Percentiles rank a stretch among this genome's conserved stretches.
Evolutionary conservation across 2,797 vertebrate genomes (phyloP).

Genomic region (Lacerta viridis): DNA sequence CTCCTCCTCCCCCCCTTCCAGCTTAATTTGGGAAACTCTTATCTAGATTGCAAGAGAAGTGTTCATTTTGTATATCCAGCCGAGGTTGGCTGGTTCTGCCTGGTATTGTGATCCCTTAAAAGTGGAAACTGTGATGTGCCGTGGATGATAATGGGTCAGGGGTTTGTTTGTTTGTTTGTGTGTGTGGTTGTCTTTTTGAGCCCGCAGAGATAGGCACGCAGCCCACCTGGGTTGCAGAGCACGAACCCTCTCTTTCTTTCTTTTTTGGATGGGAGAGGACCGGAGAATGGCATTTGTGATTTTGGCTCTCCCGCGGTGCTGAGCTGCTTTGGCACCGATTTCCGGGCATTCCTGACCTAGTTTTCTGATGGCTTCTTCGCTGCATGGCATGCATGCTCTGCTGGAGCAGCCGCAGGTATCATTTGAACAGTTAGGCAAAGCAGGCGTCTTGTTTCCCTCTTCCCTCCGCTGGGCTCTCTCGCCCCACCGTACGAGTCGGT

Average conservation of each 20-base stretch:
- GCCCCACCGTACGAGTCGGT: background rate
- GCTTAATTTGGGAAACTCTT: background rate
- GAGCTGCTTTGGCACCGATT: background rate
- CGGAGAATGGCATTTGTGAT: background rate
- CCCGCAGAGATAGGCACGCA: background rate
- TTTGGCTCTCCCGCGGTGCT: background rate
- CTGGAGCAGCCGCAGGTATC: conserved; percentile 30
- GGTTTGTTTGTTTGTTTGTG: rapidly evolving
- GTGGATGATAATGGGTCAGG: background rate
- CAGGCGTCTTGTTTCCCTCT: background rate
- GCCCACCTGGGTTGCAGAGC: background rate
- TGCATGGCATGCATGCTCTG: conserved; percentile 5
- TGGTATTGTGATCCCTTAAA: background rate
- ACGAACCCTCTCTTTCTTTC: too few relatives aligned
- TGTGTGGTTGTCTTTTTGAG: background rate
- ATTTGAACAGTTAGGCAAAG: conserved; percentile 23
- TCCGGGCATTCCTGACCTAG: conserved; percentile 23
- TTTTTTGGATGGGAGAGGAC: background rate
- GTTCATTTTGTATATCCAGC: background rate
- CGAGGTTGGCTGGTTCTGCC: background rate
- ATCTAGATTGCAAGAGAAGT: background rate
- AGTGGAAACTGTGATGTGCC: background rate
- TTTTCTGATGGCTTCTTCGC: conserved; percentile 55
- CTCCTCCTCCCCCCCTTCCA: background rate
- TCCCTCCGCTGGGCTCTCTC: rapidly evolving